These are phyloP conservation scores for Lomographa bimaculata DNA, from an alignment of 2,888 invertebrate species.

Conservation along the genomic window DNA sequence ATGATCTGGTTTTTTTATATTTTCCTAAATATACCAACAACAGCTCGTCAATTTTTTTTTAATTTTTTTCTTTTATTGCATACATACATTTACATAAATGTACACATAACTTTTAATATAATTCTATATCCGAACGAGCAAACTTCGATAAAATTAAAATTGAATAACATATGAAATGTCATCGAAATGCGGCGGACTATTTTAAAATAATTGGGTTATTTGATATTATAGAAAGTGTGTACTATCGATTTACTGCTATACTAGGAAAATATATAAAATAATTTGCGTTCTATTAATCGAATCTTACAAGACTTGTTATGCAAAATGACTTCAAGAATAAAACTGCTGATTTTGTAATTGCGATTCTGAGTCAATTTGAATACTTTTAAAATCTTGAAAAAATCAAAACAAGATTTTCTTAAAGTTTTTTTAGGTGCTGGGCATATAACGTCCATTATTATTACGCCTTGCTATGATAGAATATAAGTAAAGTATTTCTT, in stretches of 20 bases:
- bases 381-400: constrained; percentile 30
- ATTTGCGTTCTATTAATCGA: constrained; percentile 27
- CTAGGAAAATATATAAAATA: constrained; percentile 65
- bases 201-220: constrained; percentile 45
- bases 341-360: constrained; percentile 21
- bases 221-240: constrained; percentile 79
- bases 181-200: constrained; percentile 53
- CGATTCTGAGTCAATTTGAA: constrained; percentile 24
- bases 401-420: constrained; percentile 26
- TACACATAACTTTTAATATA: constrained; percentile 76
- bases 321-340: constrained; percentile 24
- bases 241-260: constrained; percentile 77
- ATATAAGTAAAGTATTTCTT: constrained; percentile 56
- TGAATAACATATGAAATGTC: constrained; percentile 78
- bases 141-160: constrained; percentile 83
- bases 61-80: constrained; percentile 60
- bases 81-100: constrained; percentile 67
- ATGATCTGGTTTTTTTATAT: constrained; percentile 85
- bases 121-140: constrained; percentile 82
- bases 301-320: background rate
- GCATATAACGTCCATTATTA: constrained; percentile 70
- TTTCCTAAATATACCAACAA: constrained; percentile 84
- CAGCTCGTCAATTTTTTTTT: constrained; percentile 66
- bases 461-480: constrained; percentile 54
- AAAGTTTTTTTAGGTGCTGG: constrained; percentile 59